Base-by-base conservation (phyloP, 2,113 vertebrate species). In the Cheirogaleus medius region DNA sequence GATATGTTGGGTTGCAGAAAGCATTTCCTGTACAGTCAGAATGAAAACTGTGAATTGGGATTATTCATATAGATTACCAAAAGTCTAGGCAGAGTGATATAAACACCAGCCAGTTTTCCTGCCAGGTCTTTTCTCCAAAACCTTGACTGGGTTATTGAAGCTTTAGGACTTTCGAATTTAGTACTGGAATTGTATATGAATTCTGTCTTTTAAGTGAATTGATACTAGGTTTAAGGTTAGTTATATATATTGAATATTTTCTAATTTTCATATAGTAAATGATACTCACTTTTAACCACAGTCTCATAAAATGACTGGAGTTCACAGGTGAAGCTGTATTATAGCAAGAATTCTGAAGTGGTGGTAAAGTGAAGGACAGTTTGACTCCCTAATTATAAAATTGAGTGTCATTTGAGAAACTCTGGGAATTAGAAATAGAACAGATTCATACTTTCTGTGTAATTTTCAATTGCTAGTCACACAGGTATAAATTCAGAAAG, bases 11-110 rank as follows among this genome's bases (percentile, higher is more conserved):
- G 52, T 95, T 98, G 76, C 92, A 34, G 23, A 98, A 97, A 87
- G 95, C 87, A 92, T 97, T 98, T 97, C 87, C 34, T 95, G 91
- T 96, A 47, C 54, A 88, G 90, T 98, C 90, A 85, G 81, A 93
- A 21, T 82, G 97, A 97, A 97, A 97, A 81, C 69, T 42, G 32
- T 97, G 88, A 94, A 69, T 94, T 76, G 69, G 92, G 90, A 87
- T 96, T 98, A 94, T 97, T 97, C 54, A 82, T 96, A 60, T 66
- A 97, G 97, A 96, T 95, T 63, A 96, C 49, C 58, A 96, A 90
- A 96, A 90, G 91, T 92, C 94, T 97, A 56, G 87, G 95, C 95
- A 91, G 87, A 73, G 71, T 94, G 80, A 47, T 92, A 83, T 37
- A 71, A 0, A 81, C 34, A 84, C 34, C 25, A 95, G 77, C 54